Evolutionary conservation across 2,113 vertebrate species (phyloP).

Genomic region (Fulica atra): DNA sequence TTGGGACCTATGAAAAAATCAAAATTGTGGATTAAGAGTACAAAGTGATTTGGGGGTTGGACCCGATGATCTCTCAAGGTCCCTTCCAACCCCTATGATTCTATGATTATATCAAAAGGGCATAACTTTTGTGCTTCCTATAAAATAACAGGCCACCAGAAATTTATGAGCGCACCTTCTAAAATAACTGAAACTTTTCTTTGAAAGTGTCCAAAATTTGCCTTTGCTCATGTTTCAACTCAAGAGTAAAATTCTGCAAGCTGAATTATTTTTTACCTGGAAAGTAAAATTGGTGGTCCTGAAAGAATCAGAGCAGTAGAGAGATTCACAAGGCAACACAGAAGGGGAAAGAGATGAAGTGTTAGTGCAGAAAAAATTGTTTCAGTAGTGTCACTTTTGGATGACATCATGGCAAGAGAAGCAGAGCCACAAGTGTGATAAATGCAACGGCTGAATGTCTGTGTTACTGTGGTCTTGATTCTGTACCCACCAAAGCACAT

Average conservation of each 20-base stretch:
- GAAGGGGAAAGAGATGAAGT: not conserved
- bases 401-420: not conserved
- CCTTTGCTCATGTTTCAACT: not conserved
- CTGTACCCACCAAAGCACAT: not conserved
- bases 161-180: not conserved
- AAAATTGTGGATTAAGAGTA: not conserved
- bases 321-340: not conserved
- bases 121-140: not conserved
- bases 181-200: not conserved
- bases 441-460: not conserved
- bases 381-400: not conserved
- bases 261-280: not conserved
- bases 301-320: constrained; percentile 2
- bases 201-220: not conserved
- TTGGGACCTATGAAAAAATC: not conserved
- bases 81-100: too few species aligned
- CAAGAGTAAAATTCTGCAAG: not conserved
- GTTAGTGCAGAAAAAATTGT: not conserved
- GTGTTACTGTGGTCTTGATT: not conserved
- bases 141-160: not conserved
- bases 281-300: not conserved
- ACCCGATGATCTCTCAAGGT: too few species aligned
- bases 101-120: not conserved
- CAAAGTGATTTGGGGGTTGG: too few species aligned
- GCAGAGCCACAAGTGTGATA: not conserved